Evolutionary conservation across 2,797 vertebrate genomes (phyloP).

Genomic region (Urocyon cinereoargenteus): DNA sequence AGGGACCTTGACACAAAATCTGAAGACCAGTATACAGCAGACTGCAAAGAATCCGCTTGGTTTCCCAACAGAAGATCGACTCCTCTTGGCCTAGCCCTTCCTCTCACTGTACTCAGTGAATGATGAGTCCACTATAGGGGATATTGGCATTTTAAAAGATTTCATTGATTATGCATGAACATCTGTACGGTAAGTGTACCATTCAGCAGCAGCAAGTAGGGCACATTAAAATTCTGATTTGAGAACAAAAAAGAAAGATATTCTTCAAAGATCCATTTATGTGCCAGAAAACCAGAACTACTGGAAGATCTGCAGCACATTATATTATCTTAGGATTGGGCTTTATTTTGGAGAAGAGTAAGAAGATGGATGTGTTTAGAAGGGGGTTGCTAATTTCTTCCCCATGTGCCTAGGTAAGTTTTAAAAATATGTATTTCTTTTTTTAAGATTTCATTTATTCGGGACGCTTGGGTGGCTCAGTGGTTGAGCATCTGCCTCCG

Average conservation of each 20-base stretch:
- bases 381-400: neutral
- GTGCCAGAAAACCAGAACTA: neutral
- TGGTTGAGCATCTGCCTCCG: no score
- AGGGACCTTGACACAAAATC: neutral
- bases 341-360: constrained; percentile 2
- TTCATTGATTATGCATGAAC: constrained; percentile 63
- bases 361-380: neutral
- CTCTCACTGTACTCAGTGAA: constrained; percentile 4
- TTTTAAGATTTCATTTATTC: no score
- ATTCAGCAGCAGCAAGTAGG: constrained; percentile 17
- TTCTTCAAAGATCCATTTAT: constrained; percentile 18
- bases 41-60: neutral
- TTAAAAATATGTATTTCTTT: neutral
- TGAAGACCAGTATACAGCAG: neutral
- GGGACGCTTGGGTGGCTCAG: no score
- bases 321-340: constrained; percentile 15
- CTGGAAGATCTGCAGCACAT: neutral
- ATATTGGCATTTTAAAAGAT: constrained; percentile 40
- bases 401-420: neutral
- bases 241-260: neutral
- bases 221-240: constrained; percentile 61
- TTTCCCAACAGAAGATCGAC: neutral
- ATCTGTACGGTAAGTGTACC: constrained; percentile 45
- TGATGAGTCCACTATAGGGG: constrained; percentile 23
- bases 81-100: neutral